Conservation (phyloP, 2,888 invertebrate genomes). For the Malthinus flaveolus region DNA sequence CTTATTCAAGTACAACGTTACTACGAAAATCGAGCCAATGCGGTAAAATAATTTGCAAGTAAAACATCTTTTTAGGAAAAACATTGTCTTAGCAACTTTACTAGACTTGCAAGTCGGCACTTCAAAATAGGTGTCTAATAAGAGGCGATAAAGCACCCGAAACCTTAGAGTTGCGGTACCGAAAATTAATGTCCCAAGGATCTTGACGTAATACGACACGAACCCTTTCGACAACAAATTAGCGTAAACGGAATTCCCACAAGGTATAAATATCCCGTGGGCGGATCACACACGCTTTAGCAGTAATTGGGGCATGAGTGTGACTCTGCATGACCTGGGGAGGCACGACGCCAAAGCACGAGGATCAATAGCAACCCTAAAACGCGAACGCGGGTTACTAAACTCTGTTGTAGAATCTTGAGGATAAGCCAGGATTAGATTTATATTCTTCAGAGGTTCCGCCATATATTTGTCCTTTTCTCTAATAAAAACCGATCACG, state of each 20-base stretch:
- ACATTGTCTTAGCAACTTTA: too few relatives aligned
- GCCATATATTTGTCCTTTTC: background rate
- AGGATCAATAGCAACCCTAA: slow-evolving; percentile 31
- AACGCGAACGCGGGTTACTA: slow-evolving; percentile 33
- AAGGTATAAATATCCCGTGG: slow-evolving; percentile 20
- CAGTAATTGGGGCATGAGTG: slow-evolving; percentile 35
- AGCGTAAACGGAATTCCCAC: slow-evolving; percentile 17
- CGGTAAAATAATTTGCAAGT: too few relatives aligned
- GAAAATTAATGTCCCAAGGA: too few relatives aligned
- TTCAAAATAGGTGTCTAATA: too few relatives aligned
- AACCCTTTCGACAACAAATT: slow-evolving; percentile 13
- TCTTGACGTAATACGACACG: background rate
- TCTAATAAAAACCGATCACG: background rate
- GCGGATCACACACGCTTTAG: slow-evolving; percentile 25
- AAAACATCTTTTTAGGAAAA: too few relatives aligned
- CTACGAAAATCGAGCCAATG: too few relatives aligned
- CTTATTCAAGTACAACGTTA: too few relatives aligned
- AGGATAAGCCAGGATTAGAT: slow-evolving; percentile 28
- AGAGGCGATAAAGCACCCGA: too few relatives aligned
- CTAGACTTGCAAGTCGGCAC: too few relatives aligned
- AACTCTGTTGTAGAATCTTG: slow-evolving; percentile 25
- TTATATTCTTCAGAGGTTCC: background rate
- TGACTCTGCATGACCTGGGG: slow-evolving; percentile 20
- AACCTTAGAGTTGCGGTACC: too few relatives aligned
- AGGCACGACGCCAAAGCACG: slow-evolving; percentile 10